phyloP scores from a whole-genome alignment of 2,888 invertebrate genomes.

The Heliconius sara region DNA sequence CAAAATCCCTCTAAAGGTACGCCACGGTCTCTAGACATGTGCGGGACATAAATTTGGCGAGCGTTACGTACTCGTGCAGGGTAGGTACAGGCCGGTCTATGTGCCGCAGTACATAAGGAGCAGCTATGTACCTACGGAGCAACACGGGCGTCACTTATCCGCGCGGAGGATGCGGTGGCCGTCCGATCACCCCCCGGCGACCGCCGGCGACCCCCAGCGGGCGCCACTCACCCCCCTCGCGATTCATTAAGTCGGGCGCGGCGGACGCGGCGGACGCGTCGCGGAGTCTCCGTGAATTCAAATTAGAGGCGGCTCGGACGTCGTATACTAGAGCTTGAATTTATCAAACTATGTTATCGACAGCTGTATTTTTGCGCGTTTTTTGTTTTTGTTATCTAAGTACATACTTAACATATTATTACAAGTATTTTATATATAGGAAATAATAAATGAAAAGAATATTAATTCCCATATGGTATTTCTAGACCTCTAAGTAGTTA shows the following conservation, averaged over 20 bases:
- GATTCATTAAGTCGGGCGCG: slow-evolving; percentile 84
- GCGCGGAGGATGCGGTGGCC: slow-evolving; percentile 83
- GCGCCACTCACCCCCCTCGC: slow-evolving; percentile 62
- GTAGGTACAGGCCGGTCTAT: slow-evolving; percentile 72
- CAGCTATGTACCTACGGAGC: slow-evolving; percentile 74
- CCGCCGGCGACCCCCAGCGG: slow-evolving; percentile 62
- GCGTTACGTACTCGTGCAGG: slow-evolving; percentile 61
- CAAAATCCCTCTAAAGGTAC: slow-evolving; percentile 83
- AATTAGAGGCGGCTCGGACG: slow-evolving; percentile 83
- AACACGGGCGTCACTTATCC: slow-evolving; percentile 84
- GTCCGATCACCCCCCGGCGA: slow-evolving; percentile 75
- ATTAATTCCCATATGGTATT: too few species aligned
- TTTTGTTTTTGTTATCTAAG: background rate
- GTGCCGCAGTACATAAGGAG: slow-evolving; percentile 76
- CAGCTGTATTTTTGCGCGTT: background rate
- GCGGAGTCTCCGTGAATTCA: slow-evolving; percentile 84
- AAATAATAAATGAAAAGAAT: too few species aligned
- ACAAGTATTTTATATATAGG: too few species aligned
- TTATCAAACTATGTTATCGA: slow-evolving; percentile 42
- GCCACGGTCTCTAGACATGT: slow-evolving; percentile 83
- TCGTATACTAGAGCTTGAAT: slow-evolving; percentile 71
- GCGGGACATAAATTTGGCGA: slow-evolving; percentile 84
- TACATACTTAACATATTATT: too few species aligned
- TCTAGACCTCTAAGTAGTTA: too few species aligned
- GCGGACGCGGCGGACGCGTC: slow-evolving; percentile 82